Evolutionary conservation across 2,888 invertebrate genomes (phyloP), one percentile per base, ranked within the genome.

Genomic region (Palloptera scutellata): DNA sequence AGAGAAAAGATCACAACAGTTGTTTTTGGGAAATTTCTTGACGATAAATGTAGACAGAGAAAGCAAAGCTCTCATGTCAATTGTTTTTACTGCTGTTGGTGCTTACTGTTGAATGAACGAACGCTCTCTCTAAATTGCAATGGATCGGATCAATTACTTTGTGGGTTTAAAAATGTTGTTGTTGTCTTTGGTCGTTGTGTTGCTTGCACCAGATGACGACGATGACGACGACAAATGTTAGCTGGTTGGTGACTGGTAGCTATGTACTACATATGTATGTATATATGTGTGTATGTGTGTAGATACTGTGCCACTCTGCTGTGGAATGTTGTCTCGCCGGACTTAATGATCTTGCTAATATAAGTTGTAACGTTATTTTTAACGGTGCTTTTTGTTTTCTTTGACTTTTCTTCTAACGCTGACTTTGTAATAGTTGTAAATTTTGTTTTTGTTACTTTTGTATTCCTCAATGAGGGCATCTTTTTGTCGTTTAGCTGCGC

Each of bases 71-170:
- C 19, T 30, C 30, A 30, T 30, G 9, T 6, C 12, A 48, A 48
- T 48, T 15, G 48, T 48, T 60, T 43, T 43, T 30, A 41, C 64
- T 13, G 17, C 15, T 30, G 15, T 30, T n/a, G n/a, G n/a, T 20
- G 42, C 64, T 52, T 41, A 40, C 53, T 62, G 57, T 30, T 30
- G 30, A 30, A 30, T 30, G 30, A 30, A 30, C 6, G 30, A 30
- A 30, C 30, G 30, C 30, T 30, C 20, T 52, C 71, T 72, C 72
- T 71, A 69, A 74, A 76, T 74, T 78, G 78, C 80, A 79, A 75
- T 78, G 78, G 80, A 78, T 79, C 80, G 78, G 80, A 78, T 79
- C 80, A 79, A 76, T 78, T 79, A 79, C 74, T 78, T 78, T 75
- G 76, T 76, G 76, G 73, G 76, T 58, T 66, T 66, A 48, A 30